phyloP scores from a whole-genome alignment of 1,140 invertebrate species.

The Leptestheria dahalacensis region DNA sequence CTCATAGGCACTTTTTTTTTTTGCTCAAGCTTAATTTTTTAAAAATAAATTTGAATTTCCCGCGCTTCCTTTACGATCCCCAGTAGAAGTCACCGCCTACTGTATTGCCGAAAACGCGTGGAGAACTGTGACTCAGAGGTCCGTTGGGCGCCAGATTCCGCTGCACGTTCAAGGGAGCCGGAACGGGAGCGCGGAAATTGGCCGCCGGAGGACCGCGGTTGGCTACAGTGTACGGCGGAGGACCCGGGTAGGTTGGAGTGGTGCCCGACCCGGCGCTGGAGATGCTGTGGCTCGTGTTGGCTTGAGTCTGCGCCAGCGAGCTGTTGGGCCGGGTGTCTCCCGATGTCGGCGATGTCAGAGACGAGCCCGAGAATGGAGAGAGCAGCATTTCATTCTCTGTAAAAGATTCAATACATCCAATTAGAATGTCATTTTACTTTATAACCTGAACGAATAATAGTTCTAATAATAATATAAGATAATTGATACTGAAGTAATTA shows the following conservation, averaged over 20 bases:
- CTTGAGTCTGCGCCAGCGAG: conserved; percentile 10
- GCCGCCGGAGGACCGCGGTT: background rate
- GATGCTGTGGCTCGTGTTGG: background rate
- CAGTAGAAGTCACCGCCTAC: conserved; percentile 10
- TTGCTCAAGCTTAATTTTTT: background rate
- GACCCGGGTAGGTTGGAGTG: conserved; percentile 3
- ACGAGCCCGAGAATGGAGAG: background rate
- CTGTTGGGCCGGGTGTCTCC: conserved; percentile 12
- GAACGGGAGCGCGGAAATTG: background rate
- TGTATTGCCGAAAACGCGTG: conserved; percentile 6
- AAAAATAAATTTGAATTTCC: background rate
- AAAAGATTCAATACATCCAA: background rate
- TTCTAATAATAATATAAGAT: too few relatives aligned
- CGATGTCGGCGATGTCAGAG: conserved; percentile 1
- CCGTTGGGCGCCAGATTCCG: conserved; percentile 10
- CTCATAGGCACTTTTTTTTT: background rate
- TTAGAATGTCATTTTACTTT: background rate
- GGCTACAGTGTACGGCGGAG: conserved; percentile 5
- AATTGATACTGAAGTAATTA: too few relatives aligned
- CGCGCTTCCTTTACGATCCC: background rate
- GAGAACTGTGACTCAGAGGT: conserved; percentile 13
- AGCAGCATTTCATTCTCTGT: conserved; percentile 7
- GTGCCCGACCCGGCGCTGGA: background rate
- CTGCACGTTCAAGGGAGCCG: conserved; percentile 12
- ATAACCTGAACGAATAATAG: background rate